Base-by-base conservation (phyloP, 2,113 vertebrate genomes). In the Microcebus ravelobensis region DNA sequence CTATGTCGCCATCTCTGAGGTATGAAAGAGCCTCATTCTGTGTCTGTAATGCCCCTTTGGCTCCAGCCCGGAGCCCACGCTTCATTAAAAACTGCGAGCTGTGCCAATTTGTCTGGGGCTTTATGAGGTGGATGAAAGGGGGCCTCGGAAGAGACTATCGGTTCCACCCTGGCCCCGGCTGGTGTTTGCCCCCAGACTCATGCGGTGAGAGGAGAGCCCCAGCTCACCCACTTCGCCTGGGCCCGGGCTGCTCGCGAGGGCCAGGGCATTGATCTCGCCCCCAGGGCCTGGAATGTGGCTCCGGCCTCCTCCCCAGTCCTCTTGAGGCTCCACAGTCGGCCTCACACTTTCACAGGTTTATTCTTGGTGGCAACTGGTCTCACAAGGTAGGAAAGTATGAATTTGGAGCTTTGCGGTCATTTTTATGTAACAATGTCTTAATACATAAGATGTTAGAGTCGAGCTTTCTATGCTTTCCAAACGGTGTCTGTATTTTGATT, bases 301-400 rank as follows among this genome's bases (percentile, higher is more conserved):
- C 87, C 88, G 29, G 92, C 93, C 97, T 92, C 96, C 90, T 97
- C 91, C 97, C 97, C 97, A 97, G 98, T 97, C 98, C 97, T 98
- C 98, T 98, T 96, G 98, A 97, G 98, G 90, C n/a, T 90, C 96
- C 1, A 2, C 97, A 97, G 98, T 94, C 71, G 84, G 95, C 97
- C 98, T 96, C 97, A 98, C 98, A 98, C 98, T 96, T 98, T 98
- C 98, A 98, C 97, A 93, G 98, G 98, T 98, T 98, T 98, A 98
- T 98, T 99, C 98, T 98, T 99, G 98, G 98, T 98, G 98, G 98
- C 97, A 97, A 97, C 96, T 95, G 97, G 98, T 98, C 98, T 98
- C 97, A 97, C 97, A 98, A 98, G 97, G 98, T 98, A 98, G 98
- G 98, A 99, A 98, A 99, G 98, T 99, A 98, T 99, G 98, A 98